A percentile compares a stretch with the other conserved stretches of the same genome.
phyloP scores from a whole-genome alignment of 30 jellyfish, hydroid and myxozoan species.

The Aurelia sp. region DNA sequence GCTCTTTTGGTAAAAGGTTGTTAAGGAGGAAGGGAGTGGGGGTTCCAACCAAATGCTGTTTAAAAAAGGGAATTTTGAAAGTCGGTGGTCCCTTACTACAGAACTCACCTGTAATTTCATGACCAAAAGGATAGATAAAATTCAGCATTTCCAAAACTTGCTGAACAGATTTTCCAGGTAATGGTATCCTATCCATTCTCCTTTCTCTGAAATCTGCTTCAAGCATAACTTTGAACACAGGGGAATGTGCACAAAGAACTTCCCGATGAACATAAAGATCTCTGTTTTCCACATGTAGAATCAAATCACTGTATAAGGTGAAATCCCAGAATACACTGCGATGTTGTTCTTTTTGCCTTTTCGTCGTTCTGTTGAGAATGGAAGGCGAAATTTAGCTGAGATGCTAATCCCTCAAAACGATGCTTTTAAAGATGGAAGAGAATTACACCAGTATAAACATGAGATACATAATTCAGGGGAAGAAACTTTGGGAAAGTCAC shows the following conservation, averaged over 20 bases:
- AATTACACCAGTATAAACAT: no score
- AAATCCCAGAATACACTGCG: constrained; percentile 81
- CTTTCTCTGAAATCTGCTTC: constrained; percentile 85
- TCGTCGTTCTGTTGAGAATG: constrained; percentile 10
- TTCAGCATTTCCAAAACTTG: constrained; percentile 76
- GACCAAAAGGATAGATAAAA: constrained; percentile 89
- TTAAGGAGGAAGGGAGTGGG: no score
- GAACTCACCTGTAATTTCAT: constrained; percentile 78
- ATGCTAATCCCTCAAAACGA: no score
- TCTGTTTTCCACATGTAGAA: constrained; percentile 50
- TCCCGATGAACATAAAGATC: constrained; percentile 74
- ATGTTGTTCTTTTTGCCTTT: constrained; percentile 24
- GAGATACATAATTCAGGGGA: no score
- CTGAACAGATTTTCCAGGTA: constrained; percentile 73
- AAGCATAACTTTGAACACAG: constrained; percentile 90
- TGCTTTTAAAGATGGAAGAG: no score
- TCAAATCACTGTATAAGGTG: constrained; percentile 66
- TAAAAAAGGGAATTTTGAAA: no score
- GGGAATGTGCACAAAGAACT: constrained; percentile 62
- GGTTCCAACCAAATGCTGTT: no score
- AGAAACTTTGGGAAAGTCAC: no score
- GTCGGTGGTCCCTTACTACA: no score
- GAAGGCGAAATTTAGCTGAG: no score
- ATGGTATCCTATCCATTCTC: constrained; percentile 54
- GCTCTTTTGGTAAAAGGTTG: no score